Evolutionary conservation across 2,113 vertebrate species (phyloP), one percentile per base, ranked within the genome.

Genomic region (Oreotragus oreotragus): DNA sequence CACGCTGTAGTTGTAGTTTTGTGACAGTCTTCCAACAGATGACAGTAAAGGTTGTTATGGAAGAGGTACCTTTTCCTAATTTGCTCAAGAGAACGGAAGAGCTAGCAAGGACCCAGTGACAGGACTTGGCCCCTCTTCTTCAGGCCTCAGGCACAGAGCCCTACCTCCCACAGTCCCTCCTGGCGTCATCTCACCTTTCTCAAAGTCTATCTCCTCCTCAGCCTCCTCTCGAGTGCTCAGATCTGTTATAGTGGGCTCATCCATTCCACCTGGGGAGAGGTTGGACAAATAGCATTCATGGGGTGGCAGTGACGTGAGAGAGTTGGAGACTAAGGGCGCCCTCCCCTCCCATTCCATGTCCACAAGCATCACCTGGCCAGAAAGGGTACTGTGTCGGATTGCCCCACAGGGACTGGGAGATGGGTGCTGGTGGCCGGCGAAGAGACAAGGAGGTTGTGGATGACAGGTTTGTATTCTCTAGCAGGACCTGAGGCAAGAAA

Each of bases 361-460:
- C 62, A 76, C 14, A 80, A 91, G 13, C 49, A 84, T 97, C 96
- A 99, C 99, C 99, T 25, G 99, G 99, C 96, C 99, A 99, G 95
- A 99, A 99, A 9, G 99, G 99, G 90, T 99, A 99, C 96, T 99
- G 99, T 49, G 99, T 99, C 95, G 99, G 99, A 93, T 99, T 99
- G 90, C 99, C 99, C 98, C 99, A 97, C 3, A 99, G 98, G 64
- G 99, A 99, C 97, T 99, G 99, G 45, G 99, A 98, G 1, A 98
- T 98, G 16, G 99, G 99, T 5, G 99, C 99, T 0, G 99, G 99
- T 6, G 99, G 99, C 5, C 99, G 99, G 76, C 98, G 99, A 53
- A 99, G 98, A 39, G 99, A 99, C 39, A 99, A 98, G 0, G 99
- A 99, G 94, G 99, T 99, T 81, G 99, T 99, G 12, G 99, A 98